These are phyloP conservation scores for Bombus ignitus DNA, from an alignment of 1,140 invertebrate genomes.

Conservation along the genomic window DNA sequence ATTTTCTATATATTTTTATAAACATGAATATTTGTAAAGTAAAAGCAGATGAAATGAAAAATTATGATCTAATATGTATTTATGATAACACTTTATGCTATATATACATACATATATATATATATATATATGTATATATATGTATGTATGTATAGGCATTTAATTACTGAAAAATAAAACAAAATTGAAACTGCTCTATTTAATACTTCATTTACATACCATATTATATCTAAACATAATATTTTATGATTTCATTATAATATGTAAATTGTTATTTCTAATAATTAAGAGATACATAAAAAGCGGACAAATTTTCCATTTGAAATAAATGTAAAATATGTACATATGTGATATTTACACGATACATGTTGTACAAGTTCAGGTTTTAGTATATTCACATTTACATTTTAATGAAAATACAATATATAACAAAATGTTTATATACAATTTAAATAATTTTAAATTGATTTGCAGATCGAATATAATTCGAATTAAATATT, in stretches of 20 bases:
- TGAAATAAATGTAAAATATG: not conserved
- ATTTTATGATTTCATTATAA: too few species aligned
- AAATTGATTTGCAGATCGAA: too few species aligned
- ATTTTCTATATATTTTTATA: not conserved
- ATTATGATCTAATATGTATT: not conserved
- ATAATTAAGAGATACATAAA: not conserved
- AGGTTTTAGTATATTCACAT: not conserved
- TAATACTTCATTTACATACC: not conserved
- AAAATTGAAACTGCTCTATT: not conserved
- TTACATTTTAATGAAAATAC: not conserved
- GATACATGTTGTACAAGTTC: not conserved
- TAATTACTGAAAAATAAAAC: not conserved
- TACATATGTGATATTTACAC: not conserved
- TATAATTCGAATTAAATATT: not conserved
- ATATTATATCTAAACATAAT: too few species aligned
- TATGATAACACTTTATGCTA: too few species aligned
- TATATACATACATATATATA: too few species aligned
- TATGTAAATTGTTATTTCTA: too few species aligned
- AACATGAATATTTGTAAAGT: not conserved
- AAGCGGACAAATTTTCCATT: not conserved
- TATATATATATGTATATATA: too few species aligned
- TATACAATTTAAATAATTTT: too few species aligned
- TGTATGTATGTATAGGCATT: not conserved
- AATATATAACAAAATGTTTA: not conserved
- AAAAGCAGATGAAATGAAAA: not conserved